Conservation (phyloP, 2,113 vertebrate genomes). For the Percopsis transmontana region DNA sequence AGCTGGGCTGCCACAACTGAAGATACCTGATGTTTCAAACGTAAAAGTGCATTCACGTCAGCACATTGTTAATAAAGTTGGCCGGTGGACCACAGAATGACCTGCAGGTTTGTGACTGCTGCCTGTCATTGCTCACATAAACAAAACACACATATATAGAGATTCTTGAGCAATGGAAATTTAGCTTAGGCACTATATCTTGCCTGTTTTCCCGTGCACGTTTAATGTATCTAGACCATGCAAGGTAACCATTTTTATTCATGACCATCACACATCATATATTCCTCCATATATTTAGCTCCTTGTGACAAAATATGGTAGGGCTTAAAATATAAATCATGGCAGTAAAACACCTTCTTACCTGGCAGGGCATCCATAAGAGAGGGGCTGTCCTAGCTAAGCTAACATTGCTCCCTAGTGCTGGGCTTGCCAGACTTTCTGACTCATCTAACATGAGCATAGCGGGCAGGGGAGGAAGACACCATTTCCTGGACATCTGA, state of each 20-base stretch:
- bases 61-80: slow-evolving; percentile 14
- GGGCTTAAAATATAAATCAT: neutral
- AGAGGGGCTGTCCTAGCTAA: slow-evolving; percentile 11
- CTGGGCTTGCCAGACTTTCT: slow-evolving; percentile 39
- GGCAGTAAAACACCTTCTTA: neutral
- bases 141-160: neutral
- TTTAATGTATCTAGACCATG: too few relatives aligned
- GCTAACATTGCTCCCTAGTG: slow-evolving; percentile 28
- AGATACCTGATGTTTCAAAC: slow-evolving; percentile 5
- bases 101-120: slow-evolving; percentile 1
- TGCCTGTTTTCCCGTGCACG: neutral
- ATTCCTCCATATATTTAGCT: too few relatives aligned
- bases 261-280: too few relatives aligned
- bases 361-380: neutral
- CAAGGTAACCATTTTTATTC: too few relatives aligned
- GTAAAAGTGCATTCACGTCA: neutral
- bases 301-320: neutral
- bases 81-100: neutral
- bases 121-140: slow-evolving; percentile 4
- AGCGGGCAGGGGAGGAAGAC: slow-evolving; percentile 1
- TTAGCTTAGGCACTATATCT: too few relatives aligned
- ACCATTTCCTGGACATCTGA: slow-evolving; percentile 38
- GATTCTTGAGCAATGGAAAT: neutral
- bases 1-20: slow-evolving; percentile 3
- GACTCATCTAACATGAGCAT: slow-evolving; percentile 50